Conservation (phyloP, 2,113 vertebrate species). For the Neotragus moschatus region DNA sequence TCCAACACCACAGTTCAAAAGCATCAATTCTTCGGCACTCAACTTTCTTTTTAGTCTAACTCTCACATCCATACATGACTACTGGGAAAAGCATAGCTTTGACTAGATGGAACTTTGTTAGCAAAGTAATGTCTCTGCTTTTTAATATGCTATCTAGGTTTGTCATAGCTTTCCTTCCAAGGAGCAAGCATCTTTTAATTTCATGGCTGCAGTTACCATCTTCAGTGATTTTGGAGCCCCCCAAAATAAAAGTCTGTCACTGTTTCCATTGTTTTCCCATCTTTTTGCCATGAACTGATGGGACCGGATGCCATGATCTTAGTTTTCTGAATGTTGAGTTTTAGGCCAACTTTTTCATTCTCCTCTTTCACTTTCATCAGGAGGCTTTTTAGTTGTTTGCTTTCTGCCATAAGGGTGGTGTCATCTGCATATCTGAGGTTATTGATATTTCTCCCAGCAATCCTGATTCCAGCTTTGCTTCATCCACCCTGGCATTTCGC, state of each 20-base stretch:
- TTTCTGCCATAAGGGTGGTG: not conserved
- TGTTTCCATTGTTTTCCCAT: not conserved
- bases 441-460: not conserved
- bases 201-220: not conserved
- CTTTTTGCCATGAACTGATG: not conserved
- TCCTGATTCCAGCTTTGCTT: not conserved
- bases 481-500: accelerated
- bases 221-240: not conserved
- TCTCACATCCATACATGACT: not conserved
- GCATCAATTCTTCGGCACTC: not conserved
- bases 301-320: not conserved
- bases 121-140: not conserved
- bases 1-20: not conserved
- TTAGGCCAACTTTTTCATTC: not conserved
- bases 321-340: not conserved
- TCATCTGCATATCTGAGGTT: not conserved
- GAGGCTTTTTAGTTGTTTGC: not conserved
- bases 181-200: not conserved
- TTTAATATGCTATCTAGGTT: not conserved
- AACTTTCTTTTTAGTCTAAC: not conserved
- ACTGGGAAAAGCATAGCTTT: not conserved
- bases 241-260: not conserved
- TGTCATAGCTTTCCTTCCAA: not conserved
- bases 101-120: not conserved
- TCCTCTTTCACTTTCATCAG: not conserved